Percentiles rank a stretch among this genome's conserved stretches.
Evolutionary conservation across 2,113 vertebrate genomes (phyloP).

Genomic region (Prunella fulvescens): DNA sequence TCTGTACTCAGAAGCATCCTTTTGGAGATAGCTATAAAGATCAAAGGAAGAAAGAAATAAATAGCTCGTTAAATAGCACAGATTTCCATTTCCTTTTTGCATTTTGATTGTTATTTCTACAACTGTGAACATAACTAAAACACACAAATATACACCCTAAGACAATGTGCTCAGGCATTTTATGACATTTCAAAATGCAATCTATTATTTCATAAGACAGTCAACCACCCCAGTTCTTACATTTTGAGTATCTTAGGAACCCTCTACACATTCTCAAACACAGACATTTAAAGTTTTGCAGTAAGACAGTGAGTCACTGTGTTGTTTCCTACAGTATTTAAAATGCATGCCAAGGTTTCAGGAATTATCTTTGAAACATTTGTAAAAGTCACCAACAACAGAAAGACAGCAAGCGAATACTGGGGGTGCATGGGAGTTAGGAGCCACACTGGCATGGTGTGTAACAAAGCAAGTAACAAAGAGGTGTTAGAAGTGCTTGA

Average conservation of each 20-base stretch:
- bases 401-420: background rate
- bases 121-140: background rate
- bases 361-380: background rate
- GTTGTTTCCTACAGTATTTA: background rate
- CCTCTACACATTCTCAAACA: background rate
- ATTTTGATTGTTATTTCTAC: background rate
- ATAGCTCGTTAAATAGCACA: background rate
- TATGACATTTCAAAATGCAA: background rate
- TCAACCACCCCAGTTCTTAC: background rate
- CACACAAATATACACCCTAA: background rate
- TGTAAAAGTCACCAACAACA: background rate
- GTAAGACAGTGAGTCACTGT: background rate
- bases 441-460: background rate
- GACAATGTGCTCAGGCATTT: background rate
- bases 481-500: background rate
- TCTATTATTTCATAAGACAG: background rate
- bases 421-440: background rate
- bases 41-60: background rate
- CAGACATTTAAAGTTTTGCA: background rate
- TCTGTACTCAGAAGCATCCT: background rate
- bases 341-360: background rate
- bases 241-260: background rate
- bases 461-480: background rate
- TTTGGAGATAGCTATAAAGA: conserved; percentile 18
- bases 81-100: background rate